Percentiles rank a stretch among this genome's conserved stretches.
Conservation (phyloP, 2,797 vertebrate genomes). For the Pygocentrus nattereri region DNA sequence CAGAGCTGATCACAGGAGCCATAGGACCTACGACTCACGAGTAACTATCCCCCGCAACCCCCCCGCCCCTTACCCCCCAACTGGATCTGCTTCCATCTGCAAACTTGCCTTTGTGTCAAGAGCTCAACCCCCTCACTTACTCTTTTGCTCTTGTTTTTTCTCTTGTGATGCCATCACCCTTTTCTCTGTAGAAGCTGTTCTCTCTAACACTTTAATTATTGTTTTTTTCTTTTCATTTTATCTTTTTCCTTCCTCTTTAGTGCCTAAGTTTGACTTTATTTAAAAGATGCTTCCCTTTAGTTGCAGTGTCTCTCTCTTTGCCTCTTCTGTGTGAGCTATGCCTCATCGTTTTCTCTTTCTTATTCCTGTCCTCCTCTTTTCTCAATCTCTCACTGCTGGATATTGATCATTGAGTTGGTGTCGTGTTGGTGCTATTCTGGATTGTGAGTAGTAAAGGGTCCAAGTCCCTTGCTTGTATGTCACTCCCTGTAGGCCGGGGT, state of each 20-base stretch:
- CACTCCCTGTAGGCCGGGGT: conserved; percentile 60
- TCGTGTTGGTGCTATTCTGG: conserved; percentile 57
- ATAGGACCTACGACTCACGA: conserved; percentile 87
- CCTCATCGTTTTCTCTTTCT: conserved; percentile 47
- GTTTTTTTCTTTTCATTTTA: conserved; percentile 35
- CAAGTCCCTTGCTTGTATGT: conserved; percentile 53
- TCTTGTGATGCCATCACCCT: conserved; percentile 42
- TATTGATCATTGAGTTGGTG: conserved; percentile 53
- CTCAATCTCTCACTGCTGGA: conserved; percentile 34
- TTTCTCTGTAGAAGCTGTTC: conserved; percentile 73
- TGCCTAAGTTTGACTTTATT: conserved; percentile 19
- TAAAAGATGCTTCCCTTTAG: conserved; percentile 57
- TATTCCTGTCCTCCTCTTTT: conserved; percentile 9
- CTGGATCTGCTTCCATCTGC: conserved; percentile 87
- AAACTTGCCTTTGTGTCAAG: conserved; percentile 87
- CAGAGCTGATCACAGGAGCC: conserved; percentile 89
- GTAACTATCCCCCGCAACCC: conserved; percentile 75
- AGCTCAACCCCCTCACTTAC: conserved; percentile 84
- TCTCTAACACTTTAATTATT: conserved; percentile 78
- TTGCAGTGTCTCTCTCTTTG: conserved; percentile 59
- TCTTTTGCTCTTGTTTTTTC: conserved; percentile 61
- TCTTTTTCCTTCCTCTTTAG: background rate
- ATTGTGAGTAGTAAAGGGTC: conserved; percentile 57
- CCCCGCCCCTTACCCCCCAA: too few relatives aligned
- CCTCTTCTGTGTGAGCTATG: conserved; percentile 54